phyloP scores from a whole-genome alignment of 2,113 vertebrate species.

The Orthochromis malagaraziensis region DNA sequence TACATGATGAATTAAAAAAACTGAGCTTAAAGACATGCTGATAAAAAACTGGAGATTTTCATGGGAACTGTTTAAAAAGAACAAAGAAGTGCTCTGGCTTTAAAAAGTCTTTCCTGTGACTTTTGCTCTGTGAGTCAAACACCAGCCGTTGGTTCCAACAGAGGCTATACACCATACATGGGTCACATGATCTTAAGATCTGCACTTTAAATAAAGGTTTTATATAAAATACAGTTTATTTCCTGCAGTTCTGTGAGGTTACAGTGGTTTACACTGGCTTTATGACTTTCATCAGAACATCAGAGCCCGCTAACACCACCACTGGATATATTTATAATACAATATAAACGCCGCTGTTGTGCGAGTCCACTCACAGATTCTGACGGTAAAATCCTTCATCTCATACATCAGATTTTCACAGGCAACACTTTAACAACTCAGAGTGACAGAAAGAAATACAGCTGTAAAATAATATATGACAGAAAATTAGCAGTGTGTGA shows the following conservation, averaged over 20 bases:
- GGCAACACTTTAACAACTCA: background rate
- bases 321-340: background rate
- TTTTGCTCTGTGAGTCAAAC: rapidly evolving
- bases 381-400: background rate
- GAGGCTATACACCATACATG: rapidly evolving
- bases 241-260: background rate
- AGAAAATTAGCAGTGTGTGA: conserved; percentile 5
- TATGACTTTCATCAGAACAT: background rate
- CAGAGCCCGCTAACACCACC: rapidly evolving
- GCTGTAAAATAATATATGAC: conserved; percentile 22
- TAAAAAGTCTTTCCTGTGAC: background rate
- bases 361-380: background rate
- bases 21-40: rapidly evolving
- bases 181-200: background rate
- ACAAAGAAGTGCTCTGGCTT: background rate
- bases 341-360: background rate
- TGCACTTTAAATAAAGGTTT: background rate
- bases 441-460: conserved; percentile 12
- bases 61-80: rapidly evolving
- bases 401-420: background rate
- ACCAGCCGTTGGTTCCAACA: rapidly evolving
- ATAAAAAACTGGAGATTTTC: rapidly evolving
- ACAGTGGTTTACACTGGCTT: background rate
- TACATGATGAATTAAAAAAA: rapidly evolving
- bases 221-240: background rate